A percentile compares a stretch with the other conserved stretches of the same genome.
Conservation (phyloP, 92 coral and sea anemone genomes). For the Siderastrea radians region DNA sequence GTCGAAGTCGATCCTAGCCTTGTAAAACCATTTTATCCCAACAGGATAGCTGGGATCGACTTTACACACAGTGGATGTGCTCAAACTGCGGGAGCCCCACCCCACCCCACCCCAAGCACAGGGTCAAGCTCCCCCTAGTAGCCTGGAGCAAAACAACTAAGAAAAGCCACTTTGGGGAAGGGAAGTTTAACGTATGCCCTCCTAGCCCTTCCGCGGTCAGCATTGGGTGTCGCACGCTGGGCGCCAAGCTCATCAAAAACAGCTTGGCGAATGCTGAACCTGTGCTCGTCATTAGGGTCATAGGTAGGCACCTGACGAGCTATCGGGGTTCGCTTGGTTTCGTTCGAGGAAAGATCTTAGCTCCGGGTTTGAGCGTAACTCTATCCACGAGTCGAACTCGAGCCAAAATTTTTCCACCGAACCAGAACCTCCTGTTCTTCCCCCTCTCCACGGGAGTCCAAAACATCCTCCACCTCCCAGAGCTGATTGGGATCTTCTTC, state of each 20-base stretch:
- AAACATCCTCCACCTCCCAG: conserved; percentile 26
- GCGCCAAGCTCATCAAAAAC: conserved; percentile 57
- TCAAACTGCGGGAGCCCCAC: conserved; percentile 26
- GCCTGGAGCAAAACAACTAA: conserved; percentile 34
- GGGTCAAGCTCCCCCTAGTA: conserved; percentile 59
- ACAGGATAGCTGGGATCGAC: conserved; percentile 47
- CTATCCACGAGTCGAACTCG: conserved; percentile 38
- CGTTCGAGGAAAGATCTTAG: conserved; percentile 40
- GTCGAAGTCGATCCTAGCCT: conserved; percentile 44
- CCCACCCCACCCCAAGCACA: conserved; percentile 36
- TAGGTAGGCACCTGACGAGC: conserved; percentile 34
- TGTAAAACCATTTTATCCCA: conserved; percentile 48
- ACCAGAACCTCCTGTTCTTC: conserved; percentile 13
- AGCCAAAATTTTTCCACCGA: conserved; percentile 28
- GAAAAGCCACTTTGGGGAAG: conserved; percentile 20
- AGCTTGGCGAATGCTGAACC: conserved; percentile 42
- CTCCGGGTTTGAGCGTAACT: conserved; percentile 38
- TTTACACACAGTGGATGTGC: conserved; percentile 34
- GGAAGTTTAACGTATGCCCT: conserved; percentile 46
- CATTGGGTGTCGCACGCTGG: conserved; percentile 40
- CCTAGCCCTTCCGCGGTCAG: conserved; percentile 44
- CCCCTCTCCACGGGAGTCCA: background rate
- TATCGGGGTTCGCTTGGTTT: conserved; percentile 58
- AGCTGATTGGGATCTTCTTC: conserved; percentile 11
- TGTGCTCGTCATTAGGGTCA: conserved; percentile 33